Evolutionary conservation across 1,140 invertebrate species (phyloP).

Genomic region (Lepidurus arcticus): DNA sequence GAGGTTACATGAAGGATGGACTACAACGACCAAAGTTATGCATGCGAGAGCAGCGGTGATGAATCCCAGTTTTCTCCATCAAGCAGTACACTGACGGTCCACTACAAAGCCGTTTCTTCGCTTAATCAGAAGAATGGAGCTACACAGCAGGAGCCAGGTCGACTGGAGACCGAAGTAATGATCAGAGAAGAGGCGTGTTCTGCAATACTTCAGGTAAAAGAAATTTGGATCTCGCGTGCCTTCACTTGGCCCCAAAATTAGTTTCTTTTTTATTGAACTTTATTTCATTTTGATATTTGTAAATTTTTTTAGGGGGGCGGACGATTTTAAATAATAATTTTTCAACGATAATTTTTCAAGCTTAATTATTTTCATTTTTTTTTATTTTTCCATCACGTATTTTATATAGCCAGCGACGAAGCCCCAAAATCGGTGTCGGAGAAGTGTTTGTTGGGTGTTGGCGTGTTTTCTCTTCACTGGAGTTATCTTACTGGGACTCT

Average conservation of each 20-base stretch:
- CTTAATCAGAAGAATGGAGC: constrained; percentile 15
- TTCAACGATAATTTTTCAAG: neutral
- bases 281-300: too few species aligned
- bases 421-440: constrained; percentile 1
- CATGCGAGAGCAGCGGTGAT: constrained; percentile 20
- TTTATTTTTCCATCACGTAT: neutral
- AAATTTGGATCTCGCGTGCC: constrained; percentile 11
- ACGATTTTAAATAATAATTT: neutral
- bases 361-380: neutral
- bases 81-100: constrained; percentile 4
- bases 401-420: neutral
- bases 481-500: constrained; percentile 15
- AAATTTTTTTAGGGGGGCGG: neutral
- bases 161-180: constrained; percentile 16
- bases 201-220: neutral
- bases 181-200: constrained; percentile 14
- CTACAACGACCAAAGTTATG: constrained; percentile 22
- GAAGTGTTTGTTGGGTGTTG: constrained; percentile 18
- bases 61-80: constrained; percentile 15
- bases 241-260: neutral
- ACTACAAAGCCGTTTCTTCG: constrained; percentile 12
- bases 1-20: constrained; percentile 5
- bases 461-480: constrained; percentile 21
- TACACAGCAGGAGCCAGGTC: constrained; percentile 12
- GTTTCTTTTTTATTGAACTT: too few species aligned